Evolutionary conservation across 2,888 invertebrate species (phyloP), one percentile per base, ranked within the genome.

Genomic region (Ennomos quercinarius): DNA sequence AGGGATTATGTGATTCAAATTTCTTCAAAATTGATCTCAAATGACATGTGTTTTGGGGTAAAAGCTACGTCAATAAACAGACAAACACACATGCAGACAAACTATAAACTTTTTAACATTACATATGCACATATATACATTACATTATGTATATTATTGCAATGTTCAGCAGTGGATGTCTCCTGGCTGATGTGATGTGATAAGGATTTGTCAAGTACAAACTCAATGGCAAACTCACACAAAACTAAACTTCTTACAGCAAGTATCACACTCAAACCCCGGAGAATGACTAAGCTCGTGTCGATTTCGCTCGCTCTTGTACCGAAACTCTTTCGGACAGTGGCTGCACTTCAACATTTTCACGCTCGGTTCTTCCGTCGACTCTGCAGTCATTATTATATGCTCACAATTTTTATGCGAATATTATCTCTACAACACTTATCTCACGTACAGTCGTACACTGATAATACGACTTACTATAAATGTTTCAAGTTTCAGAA

Each of bases 201-300:
- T 27, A 27, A 5, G 27, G 27, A 27, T 27, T 27, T 27, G 6
- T 17, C 17, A 17, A 17, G 4, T 2, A 45, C 45, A 54, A 56
- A 47, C 13, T 46, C 49, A 36, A 50, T 27, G 27, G 37, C 10
- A 54, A 61, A 87, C 91, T 86, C 74, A 93, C 93, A 87, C 60
- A 67, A 89, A 93, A 75, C 87, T 90, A 73, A 93, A 93, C 61
- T 81, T 87, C 73, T 93, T 93, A n/a, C 62, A 64, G 71, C 93
- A 93, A 46, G 86, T 75, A 64, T 82, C 78, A 61, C 93, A 93
- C 52, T 83, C 73, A 62, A 89, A 92, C 47, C 81, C 80, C 8
- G 86, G 85, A 10, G 73, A 75, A 66, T 93, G 93, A 67, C 90
- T 91, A 55, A 80, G 73, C 72, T 89, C 89, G 58, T 93, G 93